Evolutionary conservation across 2,113 vertebrate species (phyloP).

Genomic region (Hippopotamus amphibius): DNA sequence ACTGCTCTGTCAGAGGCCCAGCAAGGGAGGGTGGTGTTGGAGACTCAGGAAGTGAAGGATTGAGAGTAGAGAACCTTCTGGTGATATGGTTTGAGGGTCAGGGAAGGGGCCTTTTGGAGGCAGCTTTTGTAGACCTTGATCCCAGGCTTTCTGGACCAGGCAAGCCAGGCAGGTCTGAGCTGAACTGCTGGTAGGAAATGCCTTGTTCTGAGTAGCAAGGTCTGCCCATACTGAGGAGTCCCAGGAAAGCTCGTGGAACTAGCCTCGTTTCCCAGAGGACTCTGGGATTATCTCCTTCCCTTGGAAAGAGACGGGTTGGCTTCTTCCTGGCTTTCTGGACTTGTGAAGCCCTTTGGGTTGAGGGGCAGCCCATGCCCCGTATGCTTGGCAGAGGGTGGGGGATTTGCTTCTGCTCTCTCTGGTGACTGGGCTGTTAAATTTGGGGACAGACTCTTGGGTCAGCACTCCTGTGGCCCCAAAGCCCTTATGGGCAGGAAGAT

Average conservation of each 20-base stretch:
- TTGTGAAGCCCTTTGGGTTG: not conserved
- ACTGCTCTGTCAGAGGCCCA: not conserved
- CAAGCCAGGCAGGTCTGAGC: not conserved
- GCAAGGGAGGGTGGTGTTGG: not conserved
- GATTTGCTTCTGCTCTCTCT: not conserved
- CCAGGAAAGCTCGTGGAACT: not conserved
- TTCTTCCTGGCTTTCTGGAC: not conserved
- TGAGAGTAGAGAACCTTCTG: not conserved
- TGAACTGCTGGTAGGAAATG: not conserved
- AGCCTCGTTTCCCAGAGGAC: constrained; percentile 7
- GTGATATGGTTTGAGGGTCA: not conserved
- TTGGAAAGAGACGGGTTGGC: not conserved
- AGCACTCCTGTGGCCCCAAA: constrained; percentile 23
- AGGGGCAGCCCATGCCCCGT: not conserved
- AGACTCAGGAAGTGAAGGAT: not conserved
- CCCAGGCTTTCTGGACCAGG: not conserved
- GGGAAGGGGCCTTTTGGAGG: not conserved
- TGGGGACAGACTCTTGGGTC: not conserved
- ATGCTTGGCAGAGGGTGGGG: not conserved
- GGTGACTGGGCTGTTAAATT: not conserved
- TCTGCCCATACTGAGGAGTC: not conserved
- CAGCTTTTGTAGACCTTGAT: not conserved
- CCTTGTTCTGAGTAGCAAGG: not conserved
- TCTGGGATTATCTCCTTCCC: not conserved
- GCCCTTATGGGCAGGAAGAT: constrained; percentile 39